These are phyloP conservation scores for Sylvietta virens DNA, from an alignment of 2,113 vertebrate genomes.

Conservation along the genomic window DNA sequence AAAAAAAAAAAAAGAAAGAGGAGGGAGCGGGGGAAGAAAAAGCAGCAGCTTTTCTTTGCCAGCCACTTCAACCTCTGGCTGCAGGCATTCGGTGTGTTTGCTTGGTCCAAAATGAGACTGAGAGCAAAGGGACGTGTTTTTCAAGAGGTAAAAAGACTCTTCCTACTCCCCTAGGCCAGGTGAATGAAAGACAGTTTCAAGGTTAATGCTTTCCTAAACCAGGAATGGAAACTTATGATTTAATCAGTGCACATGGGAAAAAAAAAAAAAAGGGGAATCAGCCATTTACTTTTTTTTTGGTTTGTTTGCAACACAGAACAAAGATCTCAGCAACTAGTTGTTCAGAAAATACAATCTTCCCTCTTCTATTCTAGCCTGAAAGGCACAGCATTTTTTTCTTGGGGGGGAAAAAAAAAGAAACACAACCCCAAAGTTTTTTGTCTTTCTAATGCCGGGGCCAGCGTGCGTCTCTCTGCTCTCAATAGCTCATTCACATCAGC, in stretches of 20 bases:
- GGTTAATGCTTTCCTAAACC: background rate
- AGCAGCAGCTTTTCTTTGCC: background rate
- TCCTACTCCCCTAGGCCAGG: background rate
- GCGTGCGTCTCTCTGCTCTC: constrained; percentile 6
- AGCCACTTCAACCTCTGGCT: constrained; percentile 18
- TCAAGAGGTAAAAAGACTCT: background rate
- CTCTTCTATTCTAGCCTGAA: background rate
- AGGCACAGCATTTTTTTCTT: background rate
- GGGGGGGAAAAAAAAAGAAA: background rate
- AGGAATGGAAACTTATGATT: constrained; percentile 49
- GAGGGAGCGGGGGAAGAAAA: background rate
- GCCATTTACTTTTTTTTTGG: background rate
- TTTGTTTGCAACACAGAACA: background rate
- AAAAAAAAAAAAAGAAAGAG: background rate
- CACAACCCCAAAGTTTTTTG: background rate
- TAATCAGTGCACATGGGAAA: background rate
- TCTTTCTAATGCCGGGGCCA: background rate
- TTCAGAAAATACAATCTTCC: background rate
- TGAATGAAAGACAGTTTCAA: background rate
- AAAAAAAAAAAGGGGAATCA: background rate
- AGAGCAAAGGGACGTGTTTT: background rate
- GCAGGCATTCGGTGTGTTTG: background rate
- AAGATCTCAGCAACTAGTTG: background rate
- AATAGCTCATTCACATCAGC: constrained; percentile 56
- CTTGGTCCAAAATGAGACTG: background rate